Evolutionary conservation across 37 sponge, comb jelly and placozoan genomes (phyloP).

Genomic region (Beroe ovata): DNA sequence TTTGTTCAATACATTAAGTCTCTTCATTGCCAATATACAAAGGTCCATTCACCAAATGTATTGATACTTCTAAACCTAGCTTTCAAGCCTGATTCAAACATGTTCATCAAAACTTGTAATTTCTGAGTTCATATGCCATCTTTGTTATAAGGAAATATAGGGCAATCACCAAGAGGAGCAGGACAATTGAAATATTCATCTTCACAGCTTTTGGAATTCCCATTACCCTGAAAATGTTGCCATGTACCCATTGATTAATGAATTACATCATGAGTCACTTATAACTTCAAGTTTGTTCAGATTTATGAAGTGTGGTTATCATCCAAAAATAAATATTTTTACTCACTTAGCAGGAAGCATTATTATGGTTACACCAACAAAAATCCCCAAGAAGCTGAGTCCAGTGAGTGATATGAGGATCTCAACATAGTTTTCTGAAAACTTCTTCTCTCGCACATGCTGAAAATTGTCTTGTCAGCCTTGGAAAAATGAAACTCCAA

Average conservation of each 20-base stretch:
- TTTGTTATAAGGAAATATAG: constrained; percentile 2
- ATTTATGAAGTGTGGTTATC: too few relatives aligned
- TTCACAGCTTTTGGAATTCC: constrained; percentile 32
- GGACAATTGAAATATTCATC: not conserved
- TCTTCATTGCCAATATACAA: too few relatives aligned
- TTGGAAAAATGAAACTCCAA: too few relatives aligned
- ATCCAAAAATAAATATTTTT: too few relatives aligned
- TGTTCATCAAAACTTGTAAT: constrained; percentile 1
- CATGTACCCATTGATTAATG: too few relatives aligned
- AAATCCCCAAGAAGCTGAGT: not conserved
- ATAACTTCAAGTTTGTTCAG: too few relatives aligned
- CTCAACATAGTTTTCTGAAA: not conserved
- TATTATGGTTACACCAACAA: not conserved
- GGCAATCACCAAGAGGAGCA: not conserved
- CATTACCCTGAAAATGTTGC: not conserved
- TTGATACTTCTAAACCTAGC: too few relatives aligned
- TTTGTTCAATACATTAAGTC: too few relatives aligned
- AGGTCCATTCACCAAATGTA: too few relatives aligned
- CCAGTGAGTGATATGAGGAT: constrained; percentile 17
- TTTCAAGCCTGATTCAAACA: too few relatives aligned
- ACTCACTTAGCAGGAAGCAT: constrained; percentile 33
- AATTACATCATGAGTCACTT: too few relatives aligned
- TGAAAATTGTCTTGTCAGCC: not conserved
- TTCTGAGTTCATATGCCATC: not conserved
- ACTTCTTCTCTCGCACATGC: not conserved